phyloP scores from a whole-genome alignment of 2,113 vertebrate genomes.

The Rhinogobius similis region DNA sequence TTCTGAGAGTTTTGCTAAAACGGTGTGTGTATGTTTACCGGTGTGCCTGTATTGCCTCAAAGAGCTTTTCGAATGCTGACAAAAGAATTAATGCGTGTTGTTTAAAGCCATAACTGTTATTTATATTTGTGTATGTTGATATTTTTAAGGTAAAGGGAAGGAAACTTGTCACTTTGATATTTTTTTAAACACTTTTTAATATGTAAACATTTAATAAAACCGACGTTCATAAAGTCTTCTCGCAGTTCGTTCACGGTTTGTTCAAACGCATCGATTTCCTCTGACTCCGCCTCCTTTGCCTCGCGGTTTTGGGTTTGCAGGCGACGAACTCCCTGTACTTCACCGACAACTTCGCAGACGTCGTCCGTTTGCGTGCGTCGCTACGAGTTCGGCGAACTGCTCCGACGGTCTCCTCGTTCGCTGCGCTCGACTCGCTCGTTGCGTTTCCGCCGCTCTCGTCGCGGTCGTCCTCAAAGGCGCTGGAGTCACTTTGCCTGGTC shows the following conservation, averaged over 20 bases:
- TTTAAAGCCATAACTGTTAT: slow-evolving; percentile 32
- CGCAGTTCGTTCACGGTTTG: background rate
- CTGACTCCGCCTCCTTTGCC: background rate
- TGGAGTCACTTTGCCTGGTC: no score
- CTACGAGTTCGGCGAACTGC: no score
- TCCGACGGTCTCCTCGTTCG: no score
- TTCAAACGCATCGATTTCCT: background rate
- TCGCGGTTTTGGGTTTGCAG: background rate
- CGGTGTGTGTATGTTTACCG: slow-evolving; percentile 11
- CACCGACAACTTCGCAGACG: background rate
- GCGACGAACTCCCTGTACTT: background rate
- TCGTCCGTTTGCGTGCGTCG: no score
- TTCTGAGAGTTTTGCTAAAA: background rate
- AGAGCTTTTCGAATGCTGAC: slow-evolving; percentile 1
- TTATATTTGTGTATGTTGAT: slow-evolving; percentile 15
- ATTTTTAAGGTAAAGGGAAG: slow-evolving; percentile 21
- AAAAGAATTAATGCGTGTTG: background rate
- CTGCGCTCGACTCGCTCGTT: no score
- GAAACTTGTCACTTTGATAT: background rate
- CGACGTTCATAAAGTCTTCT: slow-evolving; percentile 10
- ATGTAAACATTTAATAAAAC: slow-evolving; percentile 46
- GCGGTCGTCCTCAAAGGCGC: no score
- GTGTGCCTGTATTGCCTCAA: slow-evolving; percentile 3
- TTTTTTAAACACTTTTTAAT: slow-evolving; percentile 15
- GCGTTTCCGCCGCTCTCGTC: no score